phyloP scores from a whole-genome alignment of 2,888 invertebrate species.

The Ennomos quercinarius region DNA sequence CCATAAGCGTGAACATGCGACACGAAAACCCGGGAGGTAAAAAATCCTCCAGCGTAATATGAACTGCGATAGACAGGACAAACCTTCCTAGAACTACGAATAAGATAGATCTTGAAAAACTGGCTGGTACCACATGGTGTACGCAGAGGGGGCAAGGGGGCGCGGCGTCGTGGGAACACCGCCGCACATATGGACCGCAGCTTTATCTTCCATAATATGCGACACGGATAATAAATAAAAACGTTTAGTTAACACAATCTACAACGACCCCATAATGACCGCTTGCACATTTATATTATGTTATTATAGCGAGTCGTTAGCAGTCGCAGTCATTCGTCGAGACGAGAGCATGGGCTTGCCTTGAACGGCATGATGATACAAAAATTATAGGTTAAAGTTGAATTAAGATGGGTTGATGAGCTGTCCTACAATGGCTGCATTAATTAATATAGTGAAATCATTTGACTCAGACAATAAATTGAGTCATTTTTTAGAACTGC shows the following conservation, averaged over 20 bases:
- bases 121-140: conserved; percentile 75
- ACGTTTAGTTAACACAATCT: conserved; percentile 73
- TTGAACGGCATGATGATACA: conserved; percentile 42
- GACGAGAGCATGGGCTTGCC: conserved; percentile 43
- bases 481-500: too few species aligned
- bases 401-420: conserved; percentile 35
- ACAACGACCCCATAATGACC: conserved; percentile 62
- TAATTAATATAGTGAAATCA: too few species aligned
- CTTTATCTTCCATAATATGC: conserved; percentile 75
- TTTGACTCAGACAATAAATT: too few species aligned
- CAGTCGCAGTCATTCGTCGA: conserved; percentile 45
- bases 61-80: conserved; percentile 48
- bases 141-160: conserved; percentile 54
- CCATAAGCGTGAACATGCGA: conserved; percentile 74
- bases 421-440: conserved; percentile 13
- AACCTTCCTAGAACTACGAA: conserved; percentile 39
- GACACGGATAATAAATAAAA: conserved; percentile 74
- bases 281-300: conserved; percentile 66
- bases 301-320: conserved; percentile 47
- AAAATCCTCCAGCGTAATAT: conserved; percentile 53
- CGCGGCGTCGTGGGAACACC: conserved; percentile 73
- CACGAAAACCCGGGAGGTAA: conserved; percentile 77
- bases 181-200: conserved; percentile 80
- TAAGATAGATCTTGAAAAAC: conserved; percentile 55
- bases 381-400: conserved; percentile 41